Percentiles rank a stretch among this genome's conserved stretches.
These are phyloP conservation scores for Thamnaconus septentrionalis DNA, from an alignment of 2,113 vertebrate species.

Conservation along the genomic window DNA sequence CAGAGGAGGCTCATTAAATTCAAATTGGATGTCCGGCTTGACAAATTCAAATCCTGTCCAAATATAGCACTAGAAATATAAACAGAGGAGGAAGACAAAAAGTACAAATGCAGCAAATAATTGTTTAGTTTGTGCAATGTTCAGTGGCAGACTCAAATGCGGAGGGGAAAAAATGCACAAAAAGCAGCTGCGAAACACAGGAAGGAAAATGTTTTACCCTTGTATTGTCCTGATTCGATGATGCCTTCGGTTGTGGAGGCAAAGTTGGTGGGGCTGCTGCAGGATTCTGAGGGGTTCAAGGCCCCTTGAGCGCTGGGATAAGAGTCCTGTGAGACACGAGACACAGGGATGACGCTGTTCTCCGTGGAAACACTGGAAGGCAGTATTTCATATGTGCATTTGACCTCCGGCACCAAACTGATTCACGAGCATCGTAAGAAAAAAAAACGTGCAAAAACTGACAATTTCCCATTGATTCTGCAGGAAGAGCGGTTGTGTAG, in stretches of 20 bases:
- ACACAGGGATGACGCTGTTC: not conserved
- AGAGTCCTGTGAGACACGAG: constrained; percentile 78
- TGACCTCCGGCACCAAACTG: too few species aligned
- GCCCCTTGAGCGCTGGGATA: constrained; percentile 76
- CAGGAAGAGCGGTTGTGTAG: too few species aligned
- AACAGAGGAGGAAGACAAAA: constrained; percentile 12
- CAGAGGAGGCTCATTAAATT: constrained; percentile 67
- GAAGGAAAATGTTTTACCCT: constrained; percentile 71
- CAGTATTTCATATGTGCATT: too few species aligned
- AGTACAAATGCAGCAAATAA: not conserved
- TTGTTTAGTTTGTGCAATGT: constrained; percentile 1
- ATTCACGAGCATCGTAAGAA: too few species aligned
- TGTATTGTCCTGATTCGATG: constrained; percentile 81
- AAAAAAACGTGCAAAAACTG: too few species aligned
- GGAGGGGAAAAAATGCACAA: not conserved
- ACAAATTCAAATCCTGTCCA: constrained; percentile 69
- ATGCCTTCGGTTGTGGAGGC: constrained; percentile 84
- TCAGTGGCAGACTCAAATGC: not conserved
- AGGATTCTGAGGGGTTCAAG: constrained; percentile 84
- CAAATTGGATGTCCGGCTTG: constrained; percentile 57
- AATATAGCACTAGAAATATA: not conserved
- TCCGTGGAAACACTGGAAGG: too few species aligned
- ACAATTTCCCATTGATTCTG: too few species aligned
- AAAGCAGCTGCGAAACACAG: not conserved
- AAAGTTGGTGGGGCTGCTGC: constrained; percentile 80